phyloP scores from a whole-genome alignment of 2,888 invertebrate genomes.

The Dorcus hopei region DNA sequence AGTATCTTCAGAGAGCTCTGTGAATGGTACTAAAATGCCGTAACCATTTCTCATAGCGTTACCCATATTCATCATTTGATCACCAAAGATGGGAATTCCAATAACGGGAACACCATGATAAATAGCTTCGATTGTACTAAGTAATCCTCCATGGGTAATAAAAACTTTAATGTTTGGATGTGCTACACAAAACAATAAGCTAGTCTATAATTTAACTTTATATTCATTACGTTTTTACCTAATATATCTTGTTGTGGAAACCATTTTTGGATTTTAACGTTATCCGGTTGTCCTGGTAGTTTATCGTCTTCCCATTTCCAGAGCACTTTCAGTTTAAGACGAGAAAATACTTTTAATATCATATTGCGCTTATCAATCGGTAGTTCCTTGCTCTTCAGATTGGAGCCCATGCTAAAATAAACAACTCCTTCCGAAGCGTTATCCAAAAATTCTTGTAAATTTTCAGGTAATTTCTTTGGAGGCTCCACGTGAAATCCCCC shows the following conservation, averaged over 20 bases:
- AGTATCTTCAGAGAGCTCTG: constrained; percentile 19
- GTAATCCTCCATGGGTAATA: constrained; percentile 29
- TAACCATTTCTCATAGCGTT: constrained; percentile 19
- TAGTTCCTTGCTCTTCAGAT: constrained; percentile 55
- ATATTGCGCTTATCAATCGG: constrained; percentile 51
- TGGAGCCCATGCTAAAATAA: constrained; percentile 61
- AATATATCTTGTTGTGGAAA: constrained; percentile 45
- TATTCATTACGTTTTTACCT: constrained; percentile 13
- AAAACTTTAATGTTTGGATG: constrained; percentile 29
- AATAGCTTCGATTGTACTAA: constrained; percentile 28
- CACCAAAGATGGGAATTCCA: constrained; percentile 26
- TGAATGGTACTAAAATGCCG: constrained; percentile 20
- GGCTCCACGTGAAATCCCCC: constrained; percentile 53
- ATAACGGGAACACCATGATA: constrained; percentile 26
- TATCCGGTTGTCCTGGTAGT: constrained; percentile 41
- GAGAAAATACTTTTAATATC: constrained; percentile 57
- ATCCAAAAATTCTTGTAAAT: constrained; percentile 54
- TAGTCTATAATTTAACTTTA: neutral
- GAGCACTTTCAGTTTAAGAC: constrained; percentile 54
- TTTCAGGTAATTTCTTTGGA: constrained; percentile 37
- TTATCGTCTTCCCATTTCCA: constrained; percentile 54
- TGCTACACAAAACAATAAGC: constrained; percentile 10
- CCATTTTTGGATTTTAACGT: constrained; percentile 48
- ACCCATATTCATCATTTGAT: constrained; percentile 23
- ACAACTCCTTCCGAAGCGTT: constrained; percentile 54